A percentile compares a stretch with the other conserved stretches of the same genome.
phyloP scores from a whole-genome alignment of 2,113 vertebrate genomes.

The Pseudolaguvia tuberculata region DNA sequence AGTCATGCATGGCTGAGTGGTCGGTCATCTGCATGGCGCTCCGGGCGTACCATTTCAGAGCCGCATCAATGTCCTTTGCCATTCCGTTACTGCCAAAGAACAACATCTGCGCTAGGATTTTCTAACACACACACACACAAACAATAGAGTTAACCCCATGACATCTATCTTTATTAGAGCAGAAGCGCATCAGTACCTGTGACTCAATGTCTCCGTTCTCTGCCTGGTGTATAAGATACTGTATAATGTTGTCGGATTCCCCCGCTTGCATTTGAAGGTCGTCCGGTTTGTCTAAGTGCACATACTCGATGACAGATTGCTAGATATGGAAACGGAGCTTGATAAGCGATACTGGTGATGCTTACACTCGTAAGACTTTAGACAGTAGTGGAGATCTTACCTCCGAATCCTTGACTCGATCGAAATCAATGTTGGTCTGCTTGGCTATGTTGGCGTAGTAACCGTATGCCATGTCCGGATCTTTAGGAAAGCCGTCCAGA shows the following conservation, averaged over 20 bases:
- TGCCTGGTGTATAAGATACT: conserved; percentile 82
- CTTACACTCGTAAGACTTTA: background rate
- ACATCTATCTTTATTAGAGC: too few species aligned
- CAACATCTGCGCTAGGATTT: conserved; percentile 78
- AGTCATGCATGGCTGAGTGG: conserved; percentile 80
- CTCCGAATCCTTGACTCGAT: conserved; percentile 65
- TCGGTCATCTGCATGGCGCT: conserved; percentile 82
- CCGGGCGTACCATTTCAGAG: conserved; percentile 80
- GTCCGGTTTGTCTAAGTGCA: conserved; percentile 75
- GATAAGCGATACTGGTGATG: background rate
- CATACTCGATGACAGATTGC: conserved; percentile 76
- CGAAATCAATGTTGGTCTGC: conserved; percentile 73
- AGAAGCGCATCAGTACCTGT: conserved; percentile 67
- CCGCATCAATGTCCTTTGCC: conserved; percentile 74
- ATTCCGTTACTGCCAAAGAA: conserved; percentile 86
- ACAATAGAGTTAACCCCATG: background rate
- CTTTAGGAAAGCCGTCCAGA: conserved; percentile 76
- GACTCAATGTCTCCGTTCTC: conserved; percentile 76
- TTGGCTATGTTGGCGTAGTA: conserved; percentile 82
- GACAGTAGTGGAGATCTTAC: conserved; percentile 58
- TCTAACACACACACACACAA: conserved; percentile 60
- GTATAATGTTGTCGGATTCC: conserved; percentile 74
- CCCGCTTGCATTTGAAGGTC: conserved; percentile 71
- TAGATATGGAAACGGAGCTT: conserved; percentile 28
- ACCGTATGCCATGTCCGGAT: conserved; percentile 77